Evolutionary conservation across 2,113 vertebrate genomes (phyloP).

Genomic region (Menura novaehollandiae): DNA sequence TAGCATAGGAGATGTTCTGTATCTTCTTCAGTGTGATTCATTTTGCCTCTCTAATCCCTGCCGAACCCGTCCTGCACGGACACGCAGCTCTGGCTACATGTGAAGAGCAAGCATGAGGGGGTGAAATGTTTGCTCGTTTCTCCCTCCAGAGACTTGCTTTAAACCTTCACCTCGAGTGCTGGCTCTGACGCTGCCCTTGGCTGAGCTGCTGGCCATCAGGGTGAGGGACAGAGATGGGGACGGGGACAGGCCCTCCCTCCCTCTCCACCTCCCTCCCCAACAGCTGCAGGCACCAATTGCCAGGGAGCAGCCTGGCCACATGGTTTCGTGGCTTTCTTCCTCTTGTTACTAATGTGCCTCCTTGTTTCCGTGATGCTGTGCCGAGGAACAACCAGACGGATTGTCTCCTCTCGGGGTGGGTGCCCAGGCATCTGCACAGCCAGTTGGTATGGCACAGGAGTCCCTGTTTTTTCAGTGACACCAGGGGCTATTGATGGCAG

Average conservation of each 20-base stretch:
- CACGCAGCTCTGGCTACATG: not conserved
- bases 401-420: not conserved
- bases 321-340: slow-evolving; percentile 52
- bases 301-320: not conserved
- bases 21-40: not conserved
- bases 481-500: slow-evolving; percentile 44
- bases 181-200: not conserved
- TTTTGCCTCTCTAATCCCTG: not conserved
- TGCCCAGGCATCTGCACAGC: slow-evolving; percentile 36
- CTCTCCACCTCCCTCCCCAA: not conserved
- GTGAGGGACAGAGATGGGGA: not conserved
- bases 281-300: slow-evolving; percentile 66
- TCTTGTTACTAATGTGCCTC: slow-evolving; percentile 1
- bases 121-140: not conserved
- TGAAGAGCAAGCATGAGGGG: not conserved
- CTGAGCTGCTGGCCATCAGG: not conserved
- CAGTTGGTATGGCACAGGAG: slow-evolving; percentile 37
- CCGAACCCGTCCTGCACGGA: not conserved
- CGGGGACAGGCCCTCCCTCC: not conserved
- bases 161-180: not conserved
- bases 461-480: slow-evolving; percentile 15
- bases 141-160: not conserved
- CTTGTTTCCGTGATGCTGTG: slow-evolving; percentile 46
- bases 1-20: not conserved
- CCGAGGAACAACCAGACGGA: not conserved